Percentiles rank a stretch among this genome's conserved stretches.
Conservation (phyloP, 37 sponge, comb jelly and placozoan genomes). For the Theonella swinhoei region DNA sequence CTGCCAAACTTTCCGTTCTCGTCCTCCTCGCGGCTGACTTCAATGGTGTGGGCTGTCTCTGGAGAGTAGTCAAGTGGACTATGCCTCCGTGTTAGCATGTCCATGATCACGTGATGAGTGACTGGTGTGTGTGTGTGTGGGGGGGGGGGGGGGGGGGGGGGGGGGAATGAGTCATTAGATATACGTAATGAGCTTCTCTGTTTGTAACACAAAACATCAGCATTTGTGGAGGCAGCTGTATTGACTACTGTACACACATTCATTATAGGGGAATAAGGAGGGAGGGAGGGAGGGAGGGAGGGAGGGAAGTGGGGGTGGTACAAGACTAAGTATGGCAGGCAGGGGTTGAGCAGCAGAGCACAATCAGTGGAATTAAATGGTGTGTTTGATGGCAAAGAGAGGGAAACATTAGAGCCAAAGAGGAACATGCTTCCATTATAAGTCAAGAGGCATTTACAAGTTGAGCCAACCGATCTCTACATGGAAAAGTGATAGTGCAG, state of each 20-base stretch:
- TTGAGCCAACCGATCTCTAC: not conserved
- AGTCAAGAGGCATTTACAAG: not conserved
- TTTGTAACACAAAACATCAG: not conserved
- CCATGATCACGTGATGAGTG: not conserved
- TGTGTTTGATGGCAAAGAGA: too few species aligned
- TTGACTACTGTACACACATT: not conserved
- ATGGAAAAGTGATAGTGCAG: not conserved
- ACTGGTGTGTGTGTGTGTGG: too few species aligned
- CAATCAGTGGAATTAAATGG: too few species aligned
- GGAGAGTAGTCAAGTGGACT: constrained; percentile 12
- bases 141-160: too few species aligned
- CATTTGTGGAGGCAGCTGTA: not conserved
- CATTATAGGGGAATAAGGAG: not conserved
- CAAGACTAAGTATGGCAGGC: too few species aligned
- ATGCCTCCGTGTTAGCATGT: not conserved
- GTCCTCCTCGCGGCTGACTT: constrained; percentile 56
- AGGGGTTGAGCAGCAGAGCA: too few species aligned
- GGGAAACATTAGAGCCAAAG: not conserved
- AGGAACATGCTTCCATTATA: not conserved
- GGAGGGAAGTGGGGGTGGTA: not conserved
- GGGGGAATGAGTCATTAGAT: not conserved
- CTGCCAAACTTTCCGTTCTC: constrained; percentile 64
- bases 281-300: not conserved
- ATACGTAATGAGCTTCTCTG: not conserved
- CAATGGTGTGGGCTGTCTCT: constrained; percentile 65